Percentiles rank a stretch among this genome's conserved stretches.
Evolutionary conservation across 2,113 vertebrate genomes (phyloP).

Genomic region (Ictalurus punctatus): DNA sequence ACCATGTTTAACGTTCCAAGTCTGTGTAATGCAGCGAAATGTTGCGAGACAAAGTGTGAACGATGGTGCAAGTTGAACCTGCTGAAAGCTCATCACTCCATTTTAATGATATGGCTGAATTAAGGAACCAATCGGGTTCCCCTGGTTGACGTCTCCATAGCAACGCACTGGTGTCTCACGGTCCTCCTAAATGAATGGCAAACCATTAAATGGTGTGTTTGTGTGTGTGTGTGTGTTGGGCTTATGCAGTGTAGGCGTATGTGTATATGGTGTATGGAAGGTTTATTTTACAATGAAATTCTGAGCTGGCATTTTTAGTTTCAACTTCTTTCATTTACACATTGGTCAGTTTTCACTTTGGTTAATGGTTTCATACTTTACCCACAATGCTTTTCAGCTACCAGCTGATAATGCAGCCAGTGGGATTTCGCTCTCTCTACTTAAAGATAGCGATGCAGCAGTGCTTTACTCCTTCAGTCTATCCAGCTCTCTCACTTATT

Average conservation of each 20-base stretch:
- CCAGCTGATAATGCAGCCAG: background rate
- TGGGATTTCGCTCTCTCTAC: background rate
- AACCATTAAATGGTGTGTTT: background rate
- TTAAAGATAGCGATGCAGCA: background rate
- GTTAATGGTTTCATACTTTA: background rate
- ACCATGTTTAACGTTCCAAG: background rate
- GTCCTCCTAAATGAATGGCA: slow-evolving; percentile 46
- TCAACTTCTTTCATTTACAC: background rate
- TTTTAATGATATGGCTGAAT: slow-evolving; percentile 58
- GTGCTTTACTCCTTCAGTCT: background rate
- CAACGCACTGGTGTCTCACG: slow-evolving; percentile 58
- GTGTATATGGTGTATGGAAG: background rate
- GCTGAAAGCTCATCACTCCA: slow-evolving; percentile 43
- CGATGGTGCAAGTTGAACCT: background rate
- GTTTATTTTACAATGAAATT: background rate
- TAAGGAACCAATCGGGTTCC: slow-evolving; percentile 61
- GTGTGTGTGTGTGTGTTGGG: background rate
- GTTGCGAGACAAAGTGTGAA: background rate
- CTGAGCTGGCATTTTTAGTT: background rate
- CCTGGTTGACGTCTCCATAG: slow-evolving; percentile 69
- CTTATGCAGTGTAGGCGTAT: background rate
- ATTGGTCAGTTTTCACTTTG: background rate
- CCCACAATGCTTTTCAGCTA: background rate
- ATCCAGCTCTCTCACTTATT: background rate
- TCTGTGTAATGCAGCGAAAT: no score